Evolutionary conservation across 1,140 invertebrate genomes (phyloP).

Genomic region (Rhopalosiphum maidis): DNA sequence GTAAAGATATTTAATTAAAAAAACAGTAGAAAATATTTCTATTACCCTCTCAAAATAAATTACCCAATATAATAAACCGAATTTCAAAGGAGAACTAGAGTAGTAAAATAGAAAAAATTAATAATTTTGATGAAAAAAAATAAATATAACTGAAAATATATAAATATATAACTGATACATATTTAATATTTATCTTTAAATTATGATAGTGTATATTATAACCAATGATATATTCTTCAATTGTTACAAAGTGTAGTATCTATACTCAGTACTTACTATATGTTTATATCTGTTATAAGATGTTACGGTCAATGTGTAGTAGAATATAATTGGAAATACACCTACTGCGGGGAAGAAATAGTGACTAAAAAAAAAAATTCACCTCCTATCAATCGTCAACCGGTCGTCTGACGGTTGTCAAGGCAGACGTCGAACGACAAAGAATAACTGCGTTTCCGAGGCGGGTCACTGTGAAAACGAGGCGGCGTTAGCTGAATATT

Average conservation of each 20-base stretch:
- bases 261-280: background rate
- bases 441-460: slow-evolving; percentile 2
- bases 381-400: background rate
- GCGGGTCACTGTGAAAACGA: background rate
- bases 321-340: background rate
- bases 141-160: background rate
- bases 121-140: too few species aligned
- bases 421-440: background rate
- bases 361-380: background rate
- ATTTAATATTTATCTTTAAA: background rate
- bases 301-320: background rate
- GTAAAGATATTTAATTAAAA: background rate
- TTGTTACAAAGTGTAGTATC: background rate
- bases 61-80: background rate
- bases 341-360: background rate
- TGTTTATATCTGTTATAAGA: background rate
- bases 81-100: background rate
- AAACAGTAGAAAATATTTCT: background rate
- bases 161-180: background rate
- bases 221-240: background rate
- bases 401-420: background rate
- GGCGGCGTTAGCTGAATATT: background rate
- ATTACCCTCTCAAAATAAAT: background rate
- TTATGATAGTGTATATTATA: background rate
- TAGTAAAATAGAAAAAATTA: background rate